Evolutionary conservation across 2,888 invertebrate species (phyloP).

Genomic region (Ornithoptera priamus): DNA sequence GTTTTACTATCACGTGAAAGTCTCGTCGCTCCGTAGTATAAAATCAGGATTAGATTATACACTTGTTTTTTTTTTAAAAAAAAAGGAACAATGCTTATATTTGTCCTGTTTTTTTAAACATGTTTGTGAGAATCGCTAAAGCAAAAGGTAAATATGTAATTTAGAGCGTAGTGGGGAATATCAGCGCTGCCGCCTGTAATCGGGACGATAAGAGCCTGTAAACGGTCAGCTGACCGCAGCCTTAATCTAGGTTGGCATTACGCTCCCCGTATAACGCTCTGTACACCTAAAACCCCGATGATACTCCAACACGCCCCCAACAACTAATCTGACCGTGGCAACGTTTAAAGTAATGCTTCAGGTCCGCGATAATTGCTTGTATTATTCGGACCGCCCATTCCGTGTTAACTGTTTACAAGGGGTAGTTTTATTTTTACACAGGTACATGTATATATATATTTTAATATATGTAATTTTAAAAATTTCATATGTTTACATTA

Average conservation of each 20-base stretch:
- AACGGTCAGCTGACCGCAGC: conserved; percentile 26
- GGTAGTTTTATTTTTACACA: background rate
- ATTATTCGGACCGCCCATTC: background rate
- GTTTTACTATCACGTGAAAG: too few species aligned
- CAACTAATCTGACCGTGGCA: conserved; percentile 15
- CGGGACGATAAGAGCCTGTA: conserved; percentile 24
- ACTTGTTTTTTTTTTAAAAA: too few species aligned
- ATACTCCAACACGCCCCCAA: conserved; percentile 17
- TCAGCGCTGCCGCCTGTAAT: conserved; percentile 17
- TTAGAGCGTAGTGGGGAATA: conserved; percentile 17
- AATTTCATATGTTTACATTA: too few species aligned
- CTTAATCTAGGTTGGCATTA: conserved; percentile 29
- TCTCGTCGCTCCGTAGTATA: too few species aligned
- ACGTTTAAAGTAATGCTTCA: conserved; percentile 8
- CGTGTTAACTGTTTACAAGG: background rate
- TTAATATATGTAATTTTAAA: too few species aligned
- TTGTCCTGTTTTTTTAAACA: background rate
- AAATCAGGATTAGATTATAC: too few species aligned
- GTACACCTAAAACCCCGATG: conserved; percentile 17
- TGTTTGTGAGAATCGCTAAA: background rate
- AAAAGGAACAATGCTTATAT: too few species aligned
- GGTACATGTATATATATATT: too few species aligned
- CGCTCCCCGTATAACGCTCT: conserved; percentile 10
- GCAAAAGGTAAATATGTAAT: background rate
- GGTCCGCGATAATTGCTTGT: conserved; percentile 9